Base-by-base conservation (phyloP, 2,888 invertebrate species). In the Galerucella calmariensis region DNA sequence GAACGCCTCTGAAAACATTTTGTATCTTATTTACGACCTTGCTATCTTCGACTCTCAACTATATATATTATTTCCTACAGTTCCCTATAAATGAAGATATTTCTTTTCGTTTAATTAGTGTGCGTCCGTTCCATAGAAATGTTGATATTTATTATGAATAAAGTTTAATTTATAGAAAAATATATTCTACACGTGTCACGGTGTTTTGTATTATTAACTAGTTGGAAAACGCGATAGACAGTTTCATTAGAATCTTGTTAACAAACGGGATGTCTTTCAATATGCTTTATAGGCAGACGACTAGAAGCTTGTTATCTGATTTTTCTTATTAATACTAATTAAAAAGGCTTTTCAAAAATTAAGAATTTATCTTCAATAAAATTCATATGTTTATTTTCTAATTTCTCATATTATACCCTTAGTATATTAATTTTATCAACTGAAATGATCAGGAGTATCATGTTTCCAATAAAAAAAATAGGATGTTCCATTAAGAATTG, bases 71-170 rank as follows among this genome's bases (percentile, higher is more conserved):
- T 67, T 67, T 46, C 56, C 67, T 56, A 35, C 53, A 56, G 67
- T 56, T 56, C 53, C 53, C 67, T 8, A 67, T 53, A 51, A 53
- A 67, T 67, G 67, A 67, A 67, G 67, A 67, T 67, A 67, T 67
- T 67, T 67, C 67, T 41, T 67, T 53, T 35, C 51, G 67, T 67
- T 67, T 67, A 67, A 67, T 67, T 67, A 67, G 67, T 20, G 56
- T 20, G 56, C 6, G 56, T n/a, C 56, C 10, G 20, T 56, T 56
- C 56, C 56, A 56, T 56, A 56, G 16, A 56, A 16, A 56, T 16
- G 56, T 56, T 56, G 56, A 56, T 56, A 56, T 56, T 56, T 56
- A 56, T 56, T 56, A 56, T 56, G 56, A 56, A 56, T 56, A 16
- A 56, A 56, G 10, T 56, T 20, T 56, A 56, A 56, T 56, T 56